A percentile compares a stretch with the other conserved stretches of the same genome.
These are phyloP conservation scores for Anguilla pacifica DNA, from an alignment of 2,797 vertebrate species.

Conservation along the genomic window DNA sequence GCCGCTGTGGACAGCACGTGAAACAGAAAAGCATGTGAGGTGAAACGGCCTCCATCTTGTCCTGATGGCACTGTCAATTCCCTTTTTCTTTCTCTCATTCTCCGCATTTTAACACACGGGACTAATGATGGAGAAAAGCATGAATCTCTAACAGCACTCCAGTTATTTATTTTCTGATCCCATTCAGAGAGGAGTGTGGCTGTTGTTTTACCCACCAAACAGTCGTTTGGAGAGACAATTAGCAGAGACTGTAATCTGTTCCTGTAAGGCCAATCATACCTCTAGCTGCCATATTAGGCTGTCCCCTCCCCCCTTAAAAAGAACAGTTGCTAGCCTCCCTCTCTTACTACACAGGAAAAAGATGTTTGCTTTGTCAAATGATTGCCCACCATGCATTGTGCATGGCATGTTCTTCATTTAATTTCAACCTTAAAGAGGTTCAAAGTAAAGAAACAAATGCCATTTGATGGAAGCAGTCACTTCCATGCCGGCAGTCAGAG, in stretches of 20 bases:
- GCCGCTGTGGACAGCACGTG: not conserved
- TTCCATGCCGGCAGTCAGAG: not conserved
- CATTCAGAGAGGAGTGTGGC: not conserved
- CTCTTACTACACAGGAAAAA: not conserved
- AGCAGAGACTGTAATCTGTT: not conserved
- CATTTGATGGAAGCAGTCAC: not conserved
- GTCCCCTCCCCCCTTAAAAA: slow-evolving; percentile 11
- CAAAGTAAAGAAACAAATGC: slow-evolving; percentile 10
- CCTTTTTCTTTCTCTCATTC: not conserved
- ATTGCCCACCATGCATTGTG: slow-evolving; percentile 3
- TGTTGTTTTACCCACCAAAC: not conserved
- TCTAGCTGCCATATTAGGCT: slow-evolving; percentile 14
- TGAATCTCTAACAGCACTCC: not conserved
- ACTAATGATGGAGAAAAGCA: not conserved
- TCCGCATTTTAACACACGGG: not conserved
- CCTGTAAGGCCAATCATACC: not conserved
- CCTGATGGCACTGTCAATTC: not conserved
- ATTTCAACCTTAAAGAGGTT: slow-evolving; percentile 14
- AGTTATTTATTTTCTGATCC: not conserved
- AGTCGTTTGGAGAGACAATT: not conserved
- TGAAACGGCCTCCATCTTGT: not conserved
- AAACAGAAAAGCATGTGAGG: not conserved
- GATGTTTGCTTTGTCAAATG: not conserved
- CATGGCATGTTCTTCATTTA: not conserved
- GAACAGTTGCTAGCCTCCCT: not conserved